Evolutionary conservation across 2,113 vertebrate species (phyloP).

Genomic region (Ptyas mucosa): DNA sequence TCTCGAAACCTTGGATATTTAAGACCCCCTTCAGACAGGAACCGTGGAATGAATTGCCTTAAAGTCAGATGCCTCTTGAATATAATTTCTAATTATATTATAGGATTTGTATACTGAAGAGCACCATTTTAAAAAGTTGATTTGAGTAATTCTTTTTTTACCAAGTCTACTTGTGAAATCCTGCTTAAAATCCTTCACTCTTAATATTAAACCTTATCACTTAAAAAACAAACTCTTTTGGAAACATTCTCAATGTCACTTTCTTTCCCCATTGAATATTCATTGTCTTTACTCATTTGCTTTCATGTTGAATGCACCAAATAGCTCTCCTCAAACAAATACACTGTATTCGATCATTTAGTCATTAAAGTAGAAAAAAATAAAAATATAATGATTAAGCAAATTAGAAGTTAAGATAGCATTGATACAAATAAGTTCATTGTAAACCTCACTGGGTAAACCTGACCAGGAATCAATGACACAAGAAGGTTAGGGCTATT

Average conservation of each 20-base stretch:
- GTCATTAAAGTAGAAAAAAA: neutral
- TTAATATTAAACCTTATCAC: neutral
- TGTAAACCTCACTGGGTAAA: too few species aligned
- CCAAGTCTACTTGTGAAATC: neutral
- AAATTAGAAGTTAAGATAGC: neutral
- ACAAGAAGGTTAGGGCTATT: too few species aligned
- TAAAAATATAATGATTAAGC: neutral
- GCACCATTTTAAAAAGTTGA: neutral
- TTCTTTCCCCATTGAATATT: neutral
- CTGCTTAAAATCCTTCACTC: neutral
- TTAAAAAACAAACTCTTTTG: neutral
- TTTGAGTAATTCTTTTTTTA: neutral
- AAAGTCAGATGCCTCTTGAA: too few species aligned
- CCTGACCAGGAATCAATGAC: too few species aligned
- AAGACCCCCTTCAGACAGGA: too few species aligned
- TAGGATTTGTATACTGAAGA: neutral
- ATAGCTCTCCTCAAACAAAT: neutral
- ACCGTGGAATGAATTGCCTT: too few species aligned
- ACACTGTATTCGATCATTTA: neutral
- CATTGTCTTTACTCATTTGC: neutral
- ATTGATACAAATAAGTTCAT: too few species aligned
- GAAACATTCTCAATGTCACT: neutral
- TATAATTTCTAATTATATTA: neutral
- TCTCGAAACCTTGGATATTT: too few species aligned
- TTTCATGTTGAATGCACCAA: neutral